These are phyloP conservation scores for Ceratina calcarata DNA, from an alignment of 1,140 invertebrate species.

Conservation along the genomic window DNA sequence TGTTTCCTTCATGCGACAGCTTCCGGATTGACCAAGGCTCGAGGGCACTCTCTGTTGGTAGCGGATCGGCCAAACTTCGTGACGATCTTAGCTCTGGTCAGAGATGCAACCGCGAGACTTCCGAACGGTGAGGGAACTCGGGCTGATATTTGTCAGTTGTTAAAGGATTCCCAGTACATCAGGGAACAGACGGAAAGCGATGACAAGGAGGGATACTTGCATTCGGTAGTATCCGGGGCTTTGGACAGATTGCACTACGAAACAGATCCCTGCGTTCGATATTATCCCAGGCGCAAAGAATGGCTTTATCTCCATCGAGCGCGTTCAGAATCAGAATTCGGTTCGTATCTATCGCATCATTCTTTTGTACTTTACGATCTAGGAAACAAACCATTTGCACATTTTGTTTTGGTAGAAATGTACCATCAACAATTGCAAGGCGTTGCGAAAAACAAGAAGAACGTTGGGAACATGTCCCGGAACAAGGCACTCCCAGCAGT, in stretches of 20 bases:
- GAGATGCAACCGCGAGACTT: conserved; percentile 94
- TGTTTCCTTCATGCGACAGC: conserved; percentile 66
- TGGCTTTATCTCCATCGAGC: conserved; percentile 94
- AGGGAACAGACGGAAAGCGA: conserved; percentile 85
- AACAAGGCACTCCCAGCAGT: conserved; percentile 71
- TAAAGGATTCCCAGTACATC: conserved; percentile 93
- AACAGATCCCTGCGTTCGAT: conserved; percentile 94
- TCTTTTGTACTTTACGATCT: neutral
- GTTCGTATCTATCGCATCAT: conserved; percentile 52
- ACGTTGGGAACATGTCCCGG: conserved; percentile 74
- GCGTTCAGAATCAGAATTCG: conserved; percentile 80
- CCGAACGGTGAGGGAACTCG: conserved; percentile 97
- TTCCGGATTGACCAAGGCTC: conserved; percentile 84
- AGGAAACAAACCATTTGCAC: neutral
- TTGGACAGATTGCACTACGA: conserved; percentile 94
- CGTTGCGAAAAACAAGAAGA: conserved; percentile 82
- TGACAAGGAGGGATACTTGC: conserved; percentile 82
- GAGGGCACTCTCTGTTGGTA: conserved; percentile 91
- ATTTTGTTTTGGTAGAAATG: conserved; percentile 71
- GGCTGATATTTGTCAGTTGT: conserved; percentile 91
- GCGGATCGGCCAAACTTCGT: conserved; percentile 94
- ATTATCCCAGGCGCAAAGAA: conserved; percentile 92
- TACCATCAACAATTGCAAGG: conserved; percentile 85
- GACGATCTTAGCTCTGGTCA: conserved; percentile 93
- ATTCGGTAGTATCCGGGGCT: conserved; percentile 93